Evolutionary conservation across 1,140 invertebrate species (phyloP).

Genomic region (Caenorhabditis elegans): WBcel235 BX284604.4:5925501-5926000

Average conservation of each 20-base stretch:
- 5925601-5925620: conserved; percentile 8
- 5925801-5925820: background rate
- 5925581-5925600: too few relatives aligned
- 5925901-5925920: too few relatives aligned
- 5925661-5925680: conserved; percentile 19
- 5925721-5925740: background rate
- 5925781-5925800: background rate
- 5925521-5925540: too few relatives aligned
- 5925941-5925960: too few relatives aligned
- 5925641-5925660: background rate
- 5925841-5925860: background rate
- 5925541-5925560: too few relatives aligned
- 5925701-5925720: background rate
- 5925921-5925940: too few relatives aligned
- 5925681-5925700: conserved; percentile 22
- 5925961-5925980: too few relatives aligned
- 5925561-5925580: too few relatives aligned
- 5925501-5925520: too few relatives aligned
- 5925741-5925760: background rate
- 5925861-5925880: background rate
- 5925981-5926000: too few relatives aligned
- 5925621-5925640: background rate
- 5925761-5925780: conserved; percentile 10
- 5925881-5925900: background rate
- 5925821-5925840: background rate